Evolutionary conservation across 2,797 vertebrate genomes (phyloP).

Genomic region (Neosilurus hyrtlii): DNA sequence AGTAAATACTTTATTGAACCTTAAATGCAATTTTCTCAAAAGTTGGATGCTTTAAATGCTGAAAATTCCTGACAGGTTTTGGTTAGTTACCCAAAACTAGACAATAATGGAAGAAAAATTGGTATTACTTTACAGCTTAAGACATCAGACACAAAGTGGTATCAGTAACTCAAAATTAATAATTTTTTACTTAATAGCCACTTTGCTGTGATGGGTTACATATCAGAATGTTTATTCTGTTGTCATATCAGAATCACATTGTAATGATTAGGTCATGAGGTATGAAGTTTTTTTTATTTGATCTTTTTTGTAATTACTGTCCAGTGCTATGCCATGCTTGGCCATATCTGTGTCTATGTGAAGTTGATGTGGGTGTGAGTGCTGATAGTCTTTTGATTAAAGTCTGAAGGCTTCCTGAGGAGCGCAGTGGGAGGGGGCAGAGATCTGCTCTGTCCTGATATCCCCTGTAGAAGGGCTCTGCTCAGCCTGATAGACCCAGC

Average conservation of each 20-base stretch:
- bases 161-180: too few relatives aligned
- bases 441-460: conserved; percentile 58
- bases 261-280: background rate
- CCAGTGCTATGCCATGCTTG: background rate
- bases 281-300: background rate
- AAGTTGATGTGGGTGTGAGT: conserved; percentile 47
- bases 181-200: too few relatives aligned
- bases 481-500: conserved; percentile 40
- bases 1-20: too few relatives aligned
- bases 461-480: conserved; percentile 38
- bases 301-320: background rate
- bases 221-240: background rate
- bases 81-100: too few relatives aligned
- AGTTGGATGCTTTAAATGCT: too few relatives aligned
- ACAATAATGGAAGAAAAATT: too few relatives aligned
- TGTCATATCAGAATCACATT: background rate
- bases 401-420: conserved; percentile 48
- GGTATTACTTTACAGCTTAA: too few relatives aligned
- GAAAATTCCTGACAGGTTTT: too few relatives aligned
- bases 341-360: conserved; percentile 37
- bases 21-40: too few relatives aligned
- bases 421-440: conserved; percentile 50
- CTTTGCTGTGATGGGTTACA: too few relatives aligned
- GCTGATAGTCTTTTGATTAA: conserved; percentile 61
- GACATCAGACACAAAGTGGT: too few relatives aligned